Percentiles rank a stretch among this genome's conserved stretches.
These are phyloP conservation scores for Premnoplex brunnescens DNA, from an alignment of 2,797 vertebrate genomes.

Conservation along the genomic window DNA sequence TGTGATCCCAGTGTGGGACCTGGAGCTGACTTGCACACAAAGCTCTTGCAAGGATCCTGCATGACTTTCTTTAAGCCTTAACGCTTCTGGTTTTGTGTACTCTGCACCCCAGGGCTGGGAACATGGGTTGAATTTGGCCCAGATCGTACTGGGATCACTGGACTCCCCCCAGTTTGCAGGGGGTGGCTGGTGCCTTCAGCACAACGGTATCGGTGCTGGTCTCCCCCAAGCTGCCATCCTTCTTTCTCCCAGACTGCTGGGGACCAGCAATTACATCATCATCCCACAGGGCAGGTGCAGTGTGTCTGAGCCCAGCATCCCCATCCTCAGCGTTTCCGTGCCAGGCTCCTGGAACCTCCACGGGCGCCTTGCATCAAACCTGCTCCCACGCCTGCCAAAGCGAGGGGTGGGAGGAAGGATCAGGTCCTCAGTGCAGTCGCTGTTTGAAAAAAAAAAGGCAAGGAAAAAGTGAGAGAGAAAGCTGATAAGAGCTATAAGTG, in stretches of 20 bases:
- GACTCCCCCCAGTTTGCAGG: neutral
- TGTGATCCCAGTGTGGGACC: neutral
- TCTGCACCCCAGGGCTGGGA: neutral
- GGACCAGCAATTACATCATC: neutral
- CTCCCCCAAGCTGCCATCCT: fast-evolving
- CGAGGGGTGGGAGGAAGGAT: neutral
- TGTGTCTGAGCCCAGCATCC: neutral
- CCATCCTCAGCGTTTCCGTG: neutral
- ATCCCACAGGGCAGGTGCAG: fast-evolving
- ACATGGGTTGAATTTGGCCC: fast-evolving
- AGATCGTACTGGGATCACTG: neutral
- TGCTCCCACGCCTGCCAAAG: neutral
- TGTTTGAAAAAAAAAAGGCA: neutral
- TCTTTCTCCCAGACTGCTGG: neutral
- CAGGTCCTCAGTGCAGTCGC: neutral
- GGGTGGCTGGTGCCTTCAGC: fast-evolving
- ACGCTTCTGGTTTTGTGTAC: neutral
- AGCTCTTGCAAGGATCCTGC: neutral
- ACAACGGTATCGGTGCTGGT: fast-evolving
- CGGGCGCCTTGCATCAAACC: neutral
- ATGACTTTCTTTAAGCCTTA: fast-evolving
- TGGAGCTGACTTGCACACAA: fast-evolving
- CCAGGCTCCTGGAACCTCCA: neutral
- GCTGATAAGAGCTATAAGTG: neutral
- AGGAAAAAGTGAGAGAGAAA: neutral